phyloP scores from a whole-genome alignment of 2,113 vertebrate genomes.

The Rhinopomastus cyanomelas region DNA sequence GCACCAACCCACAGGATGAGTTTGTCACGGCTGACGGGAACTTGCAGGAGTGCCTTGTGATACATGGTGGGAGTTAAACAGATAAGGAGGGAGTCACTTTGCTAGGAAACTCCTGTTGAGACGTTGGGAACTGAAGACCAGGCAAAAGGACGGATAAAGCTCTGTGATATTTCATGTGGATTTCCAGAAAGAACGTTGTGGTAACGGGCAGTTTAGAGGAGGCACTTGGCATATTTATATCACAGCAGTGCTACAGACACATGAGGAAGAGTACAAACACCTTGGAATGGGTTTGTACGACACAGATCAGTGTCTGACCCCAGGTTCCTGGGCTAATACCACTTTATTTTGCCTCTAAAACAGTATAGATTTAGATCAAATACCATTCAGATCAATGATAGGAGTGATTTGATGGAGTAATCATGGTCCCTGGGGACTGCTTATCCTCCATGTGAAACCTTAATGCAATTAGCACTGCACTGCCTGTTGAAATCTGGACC shows the following conservation, averaged over 20 bases:
- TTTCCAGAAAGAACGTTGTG: neutral
- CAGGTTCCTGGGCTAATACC: neutral
- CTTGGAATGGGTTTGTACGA: neutral
- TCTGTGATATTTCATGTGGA: neutral
- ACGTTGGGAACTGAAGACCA: neutral
- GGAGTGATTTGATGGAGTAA: slow-evolving; percentile 1
- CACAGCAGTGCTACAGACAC: neutral
- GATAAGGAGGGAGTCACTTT: slow-evolving; percentile 50
- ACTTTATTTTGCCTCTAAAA: neutral
- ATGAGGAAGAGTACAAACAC: neutral
- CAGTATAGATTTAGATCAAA: neutral
- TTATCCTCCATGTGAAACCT: neutral
- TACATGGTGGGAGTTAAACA: slow-evolving; percentile 52
- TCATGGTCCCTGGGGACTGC: neutral
- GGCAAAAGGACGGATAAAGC: neutral
- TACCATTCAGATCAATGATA: neutral
- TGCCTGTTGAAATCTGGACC: neutral
- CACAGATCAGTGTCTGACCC: neutral
- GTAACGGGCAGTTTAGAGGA: slow-evolving; percentile 2
- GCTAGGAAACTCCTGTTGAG: slow-evolving; percentile 45
- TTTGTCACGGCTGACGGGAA: slow-evolving; percentile 66
- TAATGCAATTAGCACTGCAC: neutral
- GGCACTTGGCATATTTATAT: neutral
- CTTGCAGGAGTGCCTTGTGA: slow-evolving; percentile 62
- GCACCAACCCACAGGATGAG: slow-evolving; percentile 64